Evolutionary conservation across 2,113 vertebrate genomes (phyloP), one percentile per base, ranked within the genome.

Genomic region (Phyllopteryx taeniolatus): DNA sequence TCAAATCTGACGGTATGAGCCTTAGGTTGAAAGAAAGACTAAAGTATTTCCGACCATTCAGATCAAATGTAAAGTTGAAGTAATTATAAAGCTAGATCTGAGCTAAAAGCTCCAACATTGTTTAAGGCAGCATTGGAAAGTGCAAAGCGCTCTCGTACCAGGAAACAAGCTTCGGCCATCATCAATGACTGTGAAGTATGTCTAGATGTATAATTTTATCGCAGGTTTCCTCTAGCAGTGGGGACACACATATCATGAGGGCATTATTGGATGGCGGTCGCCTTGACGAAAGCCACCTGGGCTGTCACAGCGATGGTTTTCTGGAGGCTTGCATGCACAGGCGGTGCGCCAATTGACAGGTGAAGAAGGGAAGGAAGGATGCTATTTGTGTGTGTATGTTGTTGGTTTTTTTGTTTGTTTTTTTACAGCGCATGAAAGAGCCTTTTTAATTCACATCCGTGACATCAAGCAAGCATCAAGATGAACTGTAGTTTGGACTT

Each of bases 181-280:
- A 90, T 83, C 70, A 84, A 88, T 89, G 88, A 76, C 73, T 75
- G 70, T 60, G 83, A 86, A 85, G 78, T 69, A 75, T 76, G 68
- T 82, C 63, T 86, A 76, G 69, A 75, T 79, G 73, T 80, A 72
- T 85, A 86, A 90, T 90, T 88, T 89, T 84, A 89, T 90, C 86
- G 86, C 64, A 74, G 73, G 62, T 81, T 74, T 71, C 72, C 76
- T 82, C 74, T 53, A 19, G 84, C 51, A 63, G 20, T 31, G 53
- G 62, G 73, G 76, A 73, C 63, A 68, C 67, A 70, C 60, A 83
- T 70, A 71, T 79, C 67, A 84, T 63, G 70, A 51, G 68, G 67
- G 72, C 80, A 86, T 85, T 87, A 85, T 88, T 86, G 80, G 79
- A 90, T 86, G 83, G 74, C 77, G 73, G 71, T 75, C 78, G 79